Evolutionary conservation across 2,113 vertebrate genomes (phyloP), one percentile per base, ranked within the genome.

Genomic region (Dicaeum eximium): DNA sequence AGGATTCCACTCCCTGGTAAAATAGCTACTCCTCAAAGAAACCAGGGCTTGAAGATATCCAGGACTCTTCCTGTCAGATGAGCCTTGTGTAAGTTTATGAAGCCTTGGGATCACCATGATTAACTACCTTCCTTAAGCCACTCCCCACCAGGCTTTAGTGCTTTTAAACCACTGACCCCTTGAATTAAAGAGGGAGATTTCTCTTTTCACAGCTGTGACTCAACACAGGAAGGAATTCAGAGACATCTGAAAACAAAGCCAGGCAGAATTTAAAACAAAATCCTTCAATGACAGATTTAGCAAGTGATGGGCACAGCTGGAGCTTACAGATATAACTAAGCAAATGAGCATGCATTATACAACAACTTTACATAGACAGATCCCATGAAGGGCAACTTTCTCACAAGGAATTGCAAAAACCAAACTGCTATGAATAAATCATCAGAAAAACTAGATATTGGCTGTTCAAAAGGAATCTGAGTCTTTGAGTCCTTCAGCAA

Each of bases 251-350:
- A 96, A 94, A 91, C 88, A 86, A 95, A 95, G 80, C 56, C 90
- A 93, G 57, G 61, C 88, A 96, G 86, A 96, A 83, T 95, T 96
- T 94, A 96, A 95, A 96, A 95, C 85, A 97, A 96, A 97, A 96
- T 96, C 93, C 85, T 96, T 94, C 94, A 94, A 23, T 80, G 94
- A 94, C 93, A 95, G 75, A 86, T 95, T 93, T 88, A 88, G 82
- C 92, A 95, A 96, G 72, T 86, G 85, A 95, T 88, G 80, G 95
- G 70, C 91, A 86, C 94, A 96, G 88, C 95, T 97, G 94, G 92
- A 96, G 37, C 67, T 95, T 79, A 67, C 75, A 94, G 92, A 94
- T 90, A 95, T 70, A 93, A 73, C 75, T 72, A 80, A 88, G 70
- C 35, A 83, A 95, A 91, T 50, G 58, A 89, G 35, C 37, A 64